Percentiles rank a stretch among this genome's conserved stretches.
Evolutionary conservation across 2,888 invertebrate species (phyloP).

Genomic region (Xylota sylvarum): DNA sequence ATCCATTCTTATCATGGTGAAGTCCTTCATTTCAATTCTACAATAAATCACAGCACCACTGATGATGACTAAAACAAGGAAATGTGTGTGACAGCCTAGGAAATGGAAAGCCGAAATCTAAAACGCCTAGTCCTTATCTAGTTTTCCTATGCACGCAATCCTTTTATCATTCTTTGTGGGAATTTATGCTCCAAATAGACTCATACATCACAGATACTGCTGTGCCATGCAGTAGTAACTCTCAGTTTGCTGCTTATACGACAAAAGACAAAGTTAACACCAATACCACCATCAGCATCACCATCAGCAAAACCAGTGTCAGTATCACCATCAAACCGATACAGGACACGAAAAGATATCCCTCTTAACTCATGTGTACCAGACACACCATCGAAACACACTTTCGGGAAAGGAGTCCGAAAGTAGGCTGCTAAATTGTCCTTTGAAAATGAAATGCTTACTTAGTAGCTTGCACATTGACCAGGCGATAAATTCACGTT

Average conservation of each 20-base stretch:
- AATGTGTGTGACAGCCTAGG: slow-evolving; percentile 1
- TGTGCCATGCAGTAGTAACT: slow-evolving; percentile 23
- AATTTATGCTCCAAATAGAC: slow-evolving; percentile 39
- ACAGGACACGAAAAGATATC: slow-evolving; percentile 24
- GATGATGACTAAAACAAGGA: slow-evolving; percentile 14
- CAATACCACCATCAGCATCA: slow-evolving; percentile 30
- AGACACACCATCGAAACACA: neutral
- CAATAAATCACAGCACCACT: slow-evolving; percentile 14
- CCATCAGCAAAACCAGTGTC: slow-evolving; percentile 15
- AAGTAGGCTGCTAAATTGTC: slow-evolving; percentile 24
- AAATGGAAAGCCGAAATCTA: slow-evolving; percentile 17
- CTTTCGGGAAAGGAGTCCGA: neutral
- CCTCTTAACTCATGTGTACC: slow-evolving; percentile 11
- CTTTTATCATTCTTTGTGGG: slow-evolving; percentile 30
- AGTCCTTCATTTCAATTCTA: neutral
- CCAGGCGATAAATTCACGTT: slow-evolving; percentile 47
- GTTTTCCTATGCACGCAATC: slow-evolving; percentile 30
- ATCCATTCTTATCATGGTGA: too few relatives aligned
- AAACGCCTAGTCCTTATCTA: slow-evolving; percentile 25
- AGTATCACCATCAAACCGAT: slow-evolving; percentile 9
- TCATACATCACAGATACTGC: slow-evolving; percentile 48
- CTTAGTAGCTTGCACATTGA: slow-evolving; percentile 43
- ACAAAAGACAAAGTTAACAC: slow-evolving; percentile 59
- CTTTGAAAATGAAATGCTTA: slow-evolving; percentile 33
- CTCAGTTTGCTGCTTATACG: slow-evolving; percentile 39